Conservation (phyloP, 1,140 invertebrate genomes). For the Drosophila sulfurigaster region DNA sequence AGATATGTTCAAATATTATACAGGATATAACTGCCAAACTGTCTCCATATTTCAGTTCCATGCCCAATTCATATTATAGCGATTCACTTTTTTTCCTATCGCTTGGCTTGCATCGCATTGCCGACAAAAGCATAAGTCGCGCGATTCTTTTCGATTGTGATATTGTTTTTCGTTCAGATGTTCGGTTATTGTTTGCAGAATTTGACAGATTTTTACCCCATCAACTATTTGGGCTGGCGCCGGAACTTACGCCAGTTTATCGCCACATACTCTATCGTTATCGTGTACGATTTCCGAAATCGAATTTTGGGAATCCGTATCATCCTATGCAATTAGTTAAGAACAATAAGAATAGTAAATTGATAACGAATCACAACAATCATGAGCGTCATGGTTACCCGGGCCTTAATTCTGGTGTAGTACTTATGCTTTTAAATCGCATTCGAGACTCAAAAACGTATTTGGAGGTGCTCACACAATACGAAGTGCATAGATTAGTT, state of each 20-base stretch:
- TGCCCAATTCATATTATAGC: conserved; percentile 92
- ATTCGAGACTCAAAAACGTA: conserved; percentile 89
- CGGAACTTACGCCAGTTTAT: conserved; percentile 93
- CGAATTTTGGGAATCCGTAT: conserved; percentile 86
- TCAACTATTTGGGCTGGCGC: conserved; percentile 91
- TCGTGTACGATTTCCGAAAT: conserved; percentile 87
- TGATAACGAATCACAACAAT: conserved; percentile 45
- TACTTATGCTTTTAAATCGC: conserved; percentile 90
- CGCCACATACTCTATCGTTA: conserved; percentile 91
- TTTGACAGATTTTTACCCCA: conserved; percentile 86
- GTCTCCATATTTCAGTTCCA: conserved; percentile 91
- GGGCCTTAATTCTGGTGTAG: conserved; percentile 93
- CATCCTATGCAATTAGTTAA: conserved; percentile 60
- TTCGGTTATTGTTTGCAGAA: conserved; percentile 88
- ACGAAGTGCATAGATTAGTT: conserved; percentile 87
- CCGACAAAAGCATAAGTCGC: conserved; percentile 87
- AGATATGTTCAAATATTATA: conserved; percentile 87
- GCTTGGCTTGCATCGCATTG: conserved; percentile 90
- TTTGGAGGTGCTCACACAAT: conserved; percentile 86
- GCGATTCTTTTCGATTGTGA: conserved; percentile 93
- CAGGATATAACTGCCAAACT: conserved; percentile 89
- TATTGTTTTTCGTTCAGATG: conserved; percentile 90
- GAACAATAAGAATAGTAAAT: conserved; percentile 46
- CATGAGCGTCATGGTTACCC: conserved; percentile 87
- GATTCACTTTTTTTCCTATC: conserved; percentile 94